phyloP scores from a whole-genome alignment of 2,888 invertebrate genomes.

The Euzetes globulus region DNA sequence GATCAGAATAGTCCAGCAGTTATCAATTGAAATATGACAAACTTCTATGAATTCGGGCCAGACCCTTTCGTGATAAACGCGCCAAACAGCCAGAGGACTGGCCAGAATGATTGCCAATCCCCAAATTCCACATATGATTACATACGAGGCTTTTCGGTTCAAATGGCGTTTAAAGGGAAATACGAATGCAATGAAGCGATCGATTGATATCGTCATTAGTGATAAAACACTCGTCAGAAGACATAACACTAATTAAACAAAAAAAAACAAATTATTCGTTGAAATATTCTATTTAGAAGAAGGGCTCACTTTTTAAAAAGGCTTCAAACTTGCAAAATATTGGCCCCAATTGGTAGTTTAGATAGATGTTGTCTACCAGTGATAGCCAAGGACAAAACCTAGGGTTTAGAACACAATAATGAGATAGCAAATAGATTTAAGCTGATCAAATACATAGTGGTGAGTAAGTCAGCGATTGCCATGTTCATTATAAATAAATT shows the following conservation, averaged over 20 bases:
- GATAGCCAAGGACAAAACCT: constrained; percentile 65
- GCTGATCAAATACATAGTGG: constrained; percentile 50
- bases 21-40: neutral
- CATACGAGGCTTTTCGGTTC: constrained; percentile 58
- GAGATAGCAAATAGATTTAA: neutral
- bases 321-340: constrained; percentile 71
- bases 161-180: constrained; percentile 63
- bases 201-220: constrained; percentile 69
- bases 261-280: too few relatives aligned
- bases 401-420: neutral
- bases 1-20: neutral
- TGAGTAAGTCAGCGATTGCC: constrained; percentile 62
- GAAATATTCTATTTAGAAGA: neutral
- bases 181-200: constrained; percentile 71
- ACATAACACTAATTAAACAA: constrained; percentile 57
- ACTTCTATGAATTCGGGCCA: constrained; percentile 67
- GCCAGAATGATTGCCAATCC: constrained; percentile 58
- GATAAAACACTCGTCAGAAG: constrained; percentile 69
- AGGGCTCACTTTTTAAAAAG: constrained; percentile 61
- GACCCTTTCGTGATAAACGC: constrained; percentile 55
- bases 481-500: constrained; percentile 67
- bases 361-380: constrained; percentile 65
- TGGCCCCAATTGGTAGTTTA: constrained; percentile 65
- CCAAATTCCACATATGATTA: constrained; percentile 63
- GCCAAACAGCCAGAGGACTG: constrained; percentile 48